Percentiles rank a stretch among this genome's conserved stretches.
Evolutionary conservation across 2,888 invertebrate genomes (phyloP).

Genomic region (Scaptodrosophila latifasciaeformis): DNA sequence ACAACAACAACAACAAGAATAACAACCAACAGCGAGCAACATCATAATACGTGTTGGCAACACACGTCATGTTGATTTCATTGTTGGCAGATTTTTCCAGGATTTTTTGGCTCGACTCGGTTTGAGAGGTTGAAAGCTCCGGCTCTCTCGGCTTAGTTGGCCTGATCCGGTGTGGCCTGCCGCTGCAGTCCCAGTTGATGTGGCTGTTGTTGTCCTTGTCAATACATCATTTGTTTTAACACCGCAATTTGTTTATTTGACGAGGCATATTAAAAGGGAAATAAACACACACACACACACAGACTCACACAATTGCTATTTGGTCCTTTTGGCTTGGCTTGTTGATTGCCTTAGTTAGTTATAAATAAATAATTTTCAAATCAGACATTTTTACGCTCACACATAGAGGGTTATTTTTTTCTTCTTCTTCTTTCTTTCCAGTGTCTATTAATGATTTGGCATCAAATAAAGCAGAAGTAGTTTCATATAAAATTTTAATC

Average conservation of each 20-base stretch:
- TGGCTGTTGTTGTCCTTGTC: conserved; percentile 22
- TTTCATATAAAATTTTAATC: not conserved
- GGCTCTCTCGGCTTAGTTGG: too few species aligned
- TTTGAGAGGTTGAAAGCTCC: conserved; percentile 7
- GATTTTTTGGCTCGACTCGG: conserved; percentile 44
- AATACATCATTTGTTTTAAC: conserved; percentile 61
- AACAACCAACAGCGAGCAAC: conserved; percentile 2
- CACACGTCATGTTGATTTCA: conserved; percentile 28
- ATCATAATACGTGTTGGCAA: conserved; percentile 5
- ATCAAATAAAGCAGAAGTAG: conserved; percentile 16
- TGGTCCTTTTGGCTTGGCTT: conserved; percentile 7
- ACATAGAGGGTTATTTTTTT: conserved; percentile 16
- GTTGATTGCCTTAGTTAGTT: conserved; percentile 27
- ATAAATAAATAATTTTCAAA: conserved; percentile 69
- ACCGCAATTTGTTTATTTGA: conserved; percentile 49
- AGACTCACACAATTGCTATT: conserved; percentile 37
- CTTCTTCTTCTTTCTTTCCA: too few species aligned
- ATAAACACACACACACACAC: too few species aligned
- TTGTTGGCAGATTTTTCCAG: conserved; percentile 46
- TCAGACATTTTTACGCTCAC: conserved; percentile 40
- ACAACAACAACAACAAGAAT: conserved; percentile 17
- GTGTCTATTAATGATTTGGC: conserved; percentile 39
- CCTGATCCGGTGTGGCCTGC: too few species aligned
- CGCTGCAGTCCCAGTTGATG: too few species aligned
- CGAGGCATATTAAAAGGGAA: conserved; percentile 36